Conservation (phyloP, 2,888 invertebrate species). For the Miltochrista miniata region DNA sequence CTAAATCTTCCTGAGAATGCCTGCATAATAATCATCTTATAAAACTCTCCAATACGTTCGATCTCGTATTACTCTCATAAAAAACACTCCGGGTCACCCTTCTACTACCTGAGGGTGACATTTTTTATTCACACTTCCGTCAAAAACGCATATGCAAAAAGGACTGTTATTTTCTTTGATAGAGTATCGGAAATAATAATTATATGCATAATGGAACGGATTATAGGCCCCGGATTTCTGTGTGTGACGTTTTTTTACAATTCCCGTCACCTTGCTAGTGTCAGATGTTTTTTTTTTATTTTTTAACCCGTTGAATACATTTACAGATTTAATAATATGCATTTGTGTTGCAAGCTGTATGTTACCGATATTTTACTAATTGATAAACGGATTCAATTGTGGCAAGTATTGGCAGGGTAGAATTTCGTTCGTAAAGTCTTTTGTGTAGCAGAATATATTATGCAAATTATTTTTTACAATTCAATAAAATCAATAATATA, state of each 20-base stretch:
- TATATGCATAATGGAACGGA: conserved; percentile 82
- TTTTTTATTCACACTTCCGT: conserved; percentile 83
- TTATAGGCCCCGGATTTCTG: conserved; percentile 70
- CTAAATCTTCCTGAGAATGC: conserved; percentile 81
- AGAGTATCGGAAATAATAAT: conserved; percentile 81
- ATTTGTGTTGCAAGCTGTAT: conserved; percentile 64
- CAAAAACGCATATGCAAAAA: conserved; percentile 80
- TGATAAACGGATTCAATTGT: conserved; percentile 57
- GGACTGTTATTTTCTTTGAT: conserved; percentile 81
- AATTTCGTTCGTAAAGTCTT: conserved; percentile 39
- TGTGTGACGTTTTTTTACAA: conserved; percentile 67
- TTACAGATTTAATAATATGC: conserved; percentile 68
- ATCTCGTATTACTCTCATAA: conserved; percentile 72
- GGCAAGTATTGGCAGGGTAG: conserved; percentile 44
- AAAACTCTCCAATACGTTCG: conserved; percentile 58
- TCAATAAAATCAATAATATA: conserved; percentile 8
- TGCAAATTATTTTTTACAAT: conserved; percentile 31
- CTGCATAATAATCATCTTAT: conserved; percentile 78
- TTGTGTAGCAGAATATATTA: conserved; percentile 34
- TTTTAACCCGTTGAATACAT: conserved; percentile 55
- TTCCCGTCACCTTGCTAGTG: conserved; percentile 76
- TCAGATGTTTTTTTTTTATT: conserved; percentile 64
- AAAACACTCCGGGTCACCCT: conserved; percentile 73
- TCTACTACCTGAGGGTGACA: conserved; percentile 77
- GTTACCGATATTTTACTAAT: conserved; percentile 58